Evolutionary conservation across 2,888 invertebrate genomes (phyloP).

Genomic region (Falcaria lacertinaria): DNA sequence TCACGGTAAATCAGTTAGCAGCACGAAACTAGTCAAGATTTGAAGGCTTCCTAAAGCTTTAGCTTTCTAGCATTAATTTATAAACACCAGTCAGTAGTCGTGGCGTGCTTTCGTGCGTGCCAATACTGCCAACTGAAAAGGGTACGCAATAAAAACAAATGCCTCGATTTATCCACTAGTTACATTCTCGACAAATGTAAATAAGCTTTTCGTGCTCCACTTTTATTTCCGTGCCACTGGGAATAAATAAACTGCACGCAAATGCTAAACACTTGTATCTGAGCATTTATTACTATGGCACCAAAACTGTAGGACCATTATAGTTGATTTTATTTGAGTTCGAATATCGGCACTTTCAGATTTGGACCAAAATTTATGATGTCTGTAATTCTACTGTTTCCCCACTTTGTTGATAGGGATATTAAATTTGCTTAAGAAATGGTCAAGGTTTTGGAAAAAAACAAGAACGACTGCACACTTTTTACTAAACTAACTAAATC

Average conservation of each 20-base stretch:
- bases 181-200: conserved; percentile 18
- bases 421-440: background rate
- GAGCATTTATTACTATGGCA: no score
- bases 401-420: background rate
- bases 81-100: background rate
- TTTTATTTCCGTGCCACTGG: conserved; percentile 13
- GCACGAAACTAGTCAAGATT: no score
- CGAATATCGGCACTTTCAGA: no score
- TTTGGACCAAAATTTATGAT: background rate
- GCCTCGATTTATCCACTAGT: conserved; percentile 3
- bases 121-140: background rate
- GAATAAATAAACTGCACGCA: conserved; percentile 5
- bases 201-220: conserved; percentile 19
- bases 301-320: no score
- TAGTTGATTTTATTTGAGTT: no score
- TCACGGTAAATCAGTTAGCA: no score
- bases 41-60: no score
- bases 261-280: conserved; percentile 2
- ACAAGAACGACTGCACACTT: background rate
- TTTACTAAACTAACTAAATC: background rate
- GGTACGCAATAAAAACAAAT: conserved; percentile 2
- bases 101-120: conserved; percentile 1
- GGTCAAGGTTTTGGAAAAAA: background rate
- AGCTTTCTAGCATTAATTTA: background rate
- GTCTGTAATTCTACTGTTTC: background rate